phyloP scores from a whole-genome alignment of 1,140 invertebrate species.

The Brachionus asplanchnoidis region DNA sequence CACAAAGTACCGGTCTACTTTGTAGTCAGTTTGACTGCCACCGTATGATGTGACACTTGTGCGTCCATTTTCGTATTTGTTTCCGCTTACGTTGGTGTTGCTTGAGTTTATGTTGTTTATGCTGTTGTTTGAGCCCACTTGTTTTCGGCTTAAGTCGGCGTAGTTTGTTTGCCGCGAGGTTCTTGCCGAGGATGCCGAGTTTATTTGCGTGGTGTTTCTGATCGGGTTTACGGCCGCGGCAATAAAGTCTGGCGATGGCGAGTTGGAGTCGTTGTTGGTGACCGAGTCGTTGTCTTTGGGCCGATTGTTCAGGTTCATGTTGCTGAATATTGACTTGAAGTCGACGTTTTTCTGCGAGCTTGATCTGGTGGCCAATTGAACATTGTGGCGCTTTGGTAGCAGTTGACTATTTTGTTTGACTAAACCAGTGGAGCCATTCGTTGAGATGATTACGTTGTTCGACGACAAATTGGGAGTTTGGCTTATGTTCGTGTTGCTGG shows the following conservation, averaged over 20 bases:
- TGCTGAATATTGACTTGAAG: slow-evolving; percentile 39
- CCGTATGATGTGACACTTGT: slow-evolving; percentile 8
- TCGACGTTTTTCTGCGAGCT: slow-evolving; percentile 41
- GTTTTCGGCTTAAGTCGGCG: slow-evolving; percentile 20
- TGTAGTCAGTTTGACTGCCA: slow-evolving; percentile 12
- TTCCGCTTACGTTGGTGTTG: not conserved
- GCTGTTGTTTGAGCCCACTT: not conserved
- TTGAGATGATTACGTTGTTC: not conserved
- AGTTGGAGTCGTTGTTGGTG: not conserved
- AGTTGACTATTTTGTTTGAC: slow-evolving; percentile 38
- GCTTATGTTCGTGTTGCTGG: slow-evolving; percentile 25
- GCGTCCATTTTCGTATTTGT: not conserved
- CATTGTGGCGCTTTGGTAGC: slow-evolving; percentile 35
- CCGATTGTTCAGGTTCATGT: not conserved
- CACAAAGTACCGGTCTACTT: slow-evolving; percentile 21
- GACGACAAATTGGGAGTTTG: slow-evolving; percentile 12
- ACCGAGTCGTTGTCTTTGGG: not conserved
- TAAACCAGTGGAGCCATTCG: not conserved
- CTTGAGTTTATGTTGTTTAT: slow-evolving; percentile 21
- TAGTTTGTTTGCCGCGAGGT: slow-evolving; percentile 35
- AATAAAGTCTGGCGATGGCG: slow-evolving; percentile 31
- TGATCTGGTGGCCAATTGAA: slow-evolving; percentile 26
- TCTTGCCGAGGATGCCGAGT: not conserved
- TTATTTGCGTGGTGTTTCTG: slow-evolving; percentile 11
- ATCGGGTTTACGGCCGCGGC: slow-evolving; percentile 25